Evolutionary conservation across 2,113 vertebrate genomes (phyloP).

Genomic region (Corythoichthys haematopterus): DNA sequence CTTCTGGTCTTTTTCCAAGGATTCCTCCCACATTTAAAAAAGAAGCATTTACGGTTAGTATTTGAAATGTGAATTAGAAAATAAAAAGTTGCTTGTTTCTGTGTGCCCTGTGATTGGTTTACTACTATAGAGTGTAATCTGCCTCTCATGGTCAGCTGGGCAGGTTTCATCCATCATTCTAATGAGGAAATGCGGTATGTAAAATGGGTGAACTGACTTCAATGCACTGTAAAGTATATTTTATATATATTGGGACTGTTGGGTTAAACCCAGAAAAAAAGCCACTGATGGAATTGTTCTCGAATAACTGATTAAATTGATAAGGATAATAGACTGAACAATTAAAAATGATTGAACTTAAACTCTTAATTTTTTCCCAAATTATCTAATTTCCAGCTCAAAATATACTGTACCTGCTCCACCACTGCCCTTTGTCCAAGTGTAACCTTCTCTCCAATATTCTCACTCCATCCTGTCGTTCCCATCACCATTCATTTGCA

Average conservation of each 20-base stretch:
- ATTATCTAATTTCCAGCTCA: background rate
- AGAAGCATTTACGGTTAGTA: too few species aligned
- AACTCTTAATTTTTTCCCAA: background rate
- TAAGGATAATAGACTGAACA: background rate
- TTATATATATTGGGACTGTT: background rate
- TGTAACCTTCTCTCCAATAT: constrained; percentile 1
- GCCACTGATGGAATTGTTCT: background rate
- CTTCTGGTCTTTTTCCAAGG: background rate
- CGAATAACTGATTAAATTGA: background rate
- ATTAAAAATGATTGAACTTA: background rate
- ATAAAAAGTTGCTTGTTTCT: too few species aligned
- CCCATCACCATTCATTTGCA: constrained; percentile 84
- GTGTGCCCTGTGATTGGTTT: too few species aligned
- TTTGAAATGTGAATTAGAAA: background rate
- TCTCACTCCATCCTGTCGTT: constrained; percentile 65
- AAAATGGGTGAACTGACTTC: background rate
- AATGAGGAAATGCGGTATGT: background rate
- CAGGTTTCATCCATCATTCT: background rate
- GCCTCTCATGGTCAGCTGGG: background rate
- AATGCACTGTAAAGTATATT: background rate
- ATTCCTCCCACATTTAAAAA: too few species aligned
- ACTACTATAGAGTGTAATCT: background rate
- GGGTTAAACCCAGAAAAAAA: background rate
- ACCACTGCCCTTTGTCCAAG: constrained; percentile 2
- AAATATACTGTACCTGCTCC: background rate